Evolutionary conservation across 2,888 invertebrate genomes (phyloP).

Genomic region (Toxonevra muliebris): DNA sequence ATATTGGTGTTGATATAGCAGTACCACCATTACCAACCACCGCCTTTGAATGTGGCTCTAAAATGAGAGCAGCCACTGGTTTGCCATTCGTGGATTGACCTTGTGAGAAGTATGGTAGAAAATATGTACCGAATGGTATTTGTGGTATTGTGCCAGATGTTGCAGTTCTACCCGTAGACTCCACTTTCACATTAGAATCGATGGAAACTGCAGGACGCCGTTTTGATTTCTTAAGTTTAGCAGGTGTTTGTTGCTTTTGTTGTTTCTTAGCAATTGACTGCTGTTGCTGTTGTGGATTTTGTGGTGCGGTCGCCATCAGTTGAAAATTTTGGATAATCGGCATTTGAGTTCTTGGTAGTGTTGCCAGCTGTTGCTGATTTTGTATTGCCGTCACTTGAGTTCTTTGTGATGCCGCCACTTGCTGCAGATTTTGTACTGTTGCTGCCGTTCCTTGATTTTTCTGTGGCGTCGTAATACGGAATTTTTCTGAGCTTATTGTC

Average conservation of each 20-base stretch:
- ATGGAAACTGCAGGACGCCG: slow-evolving; percentile 36
- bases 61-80: slow-evolving; percentile 64
- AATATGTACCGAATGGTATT: slow-evolving; percentile 59
- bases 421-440: slow-evolving; percentile 7
- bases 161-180: slow-evolving; percentile 59
- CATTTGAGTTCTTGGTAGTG: not conserved
- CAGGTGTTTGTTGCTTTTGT: not conserved
- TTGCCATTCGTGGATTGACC: slow-evolving; percentile 29
- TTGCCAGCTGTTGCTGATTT: slow-evolving; percentile 15
- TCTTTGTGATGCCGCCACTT: slow-evolving; percentile 11
- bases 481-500: slow-evolving; percentile 32
- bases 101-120: slow-evolving; percentile 54
- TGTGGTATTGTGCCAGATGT: slow-evolving; percentile 55
- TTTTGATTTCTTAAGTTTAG: slow-evolving; percentile 34
- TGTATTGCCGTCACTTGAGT: not conserved
- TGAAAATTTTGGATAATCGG: not conserved
- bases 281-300: not conserved
- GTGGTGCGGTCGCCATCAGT: not conserved
- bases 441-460: not conserved
- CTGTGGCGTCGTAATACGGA: not conserved
- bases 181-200: slow-evolving; percentile 49
- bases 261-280: slow-evolving; percentile 21
- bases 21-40: slow-evolving; percentile 73
- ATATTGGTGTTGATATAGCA: slow-evolving; percentile 76
- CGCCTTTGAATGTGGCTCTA: slow-evolving; percentile 75